Base-by-base conservation (phyloP, 2,888 invertebrate genomes). In the Bruchidius siliquastri region DNA sequence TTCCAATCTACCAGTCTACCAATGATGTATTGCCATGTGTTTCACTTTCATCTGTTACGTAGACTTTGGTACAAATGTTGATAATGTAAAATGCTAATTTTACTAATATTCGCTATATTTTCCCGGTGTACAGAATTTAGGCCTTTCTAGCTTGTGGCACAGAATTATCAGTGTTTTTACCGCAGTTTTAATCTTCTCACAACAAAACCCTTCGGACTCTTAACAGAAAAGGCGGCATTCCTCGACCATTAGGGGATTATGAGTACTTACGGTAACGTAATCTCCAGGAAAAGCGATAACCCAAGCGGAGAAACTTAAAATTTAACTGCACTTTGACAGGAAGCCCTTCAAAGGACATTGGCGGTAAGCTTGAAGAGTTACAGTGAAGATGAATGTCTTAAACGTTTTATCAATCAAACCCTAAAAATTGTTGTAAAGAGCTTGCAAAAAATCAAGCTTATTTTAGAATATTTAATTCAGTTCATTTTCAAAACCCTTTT, bases 321-420 rank as follows among this genome's bases (percentile, higher is more conserved):
- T 76, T 73, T 73, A 74, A 70, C 74, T 74, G 75, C 76, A 75
- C 77, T 74, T 74, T 49, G 49, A 49, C 49, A 3, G 49, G 18
- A 49, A 49, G 49, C 49, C 49, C 49, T 8, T 18, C 49, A 49
- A 49, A 49, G 49, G 6, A 49, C 49, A 49, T 18, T 49, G 49
- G 49, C 49, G 49, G n/a, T 8, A 13, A 49, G 49, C 20, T 73
- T 49, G 18, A 49, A 49, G 26, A 72, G 72, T 76, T 73, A 74
- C 72, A 26, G 8, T 26, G 26, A 8, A 74, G 77, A 76, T 78
- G 78, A 80, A 81, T 82, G 78, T 81, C 79, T 79, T 79, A 80
- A 80, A 79, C 77, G 80, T 77, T 80, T 79, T 8, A 26, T 26
- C 8, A 4, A 26, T 26, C 26, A 26, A 26, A 8, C 2, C 26